These are phyloP conservation scores for Listronotus oregonensis DNA, from an alignment of 1,140 invertebrate species.

Conservation along the genomic window DNA sequence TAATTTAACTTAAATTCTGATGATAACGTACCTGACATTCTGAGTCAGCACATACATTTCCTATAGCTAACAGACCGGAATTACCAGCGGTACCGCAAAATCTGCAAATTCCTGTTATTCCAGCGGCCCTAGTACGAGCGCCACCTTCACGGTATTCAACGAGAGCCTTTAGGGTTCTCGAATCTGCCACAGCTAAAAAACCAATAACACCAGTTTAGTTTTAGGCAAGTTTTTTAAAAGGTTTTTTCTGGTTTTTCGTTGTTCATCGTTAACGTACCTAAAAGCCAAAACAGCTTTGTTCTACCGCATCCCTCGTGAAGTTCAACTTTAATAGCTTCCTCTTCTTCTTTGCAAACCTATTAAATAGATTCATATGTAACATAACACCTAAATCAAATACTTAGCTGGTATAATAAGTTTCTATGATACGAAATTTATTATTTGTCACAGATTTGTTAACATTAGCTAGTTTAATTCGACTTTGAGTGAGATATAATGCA, in stretches of 20 bases:
- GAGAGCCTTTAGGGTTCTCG: conserved; percentile 89
- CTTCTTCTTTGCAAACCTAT: conserved; percentile 90
- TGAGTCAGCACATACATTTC: conserved; percentile 90
- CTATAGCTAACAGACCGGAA: conserved; percentile 84
- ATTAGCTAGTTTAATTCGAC: too few species aligned
- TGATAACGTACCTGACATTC: conserved; percentile 80
- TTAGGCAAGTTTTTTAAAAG: too few species aligned
- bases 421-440: too few species aligned
- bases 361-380: conserved; percentile 4
- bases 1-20: too few species aligned
- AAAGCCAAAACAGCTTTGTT: conserved; percentile 93
- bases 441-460: too few species aligned
- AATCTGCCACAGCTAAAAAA: conserved; percentile 78
- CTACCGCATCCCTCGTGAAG: conserved; percentile 94
- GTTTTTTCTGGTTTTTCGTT: too few species aligned
- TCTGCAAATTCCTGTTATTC: conserved; percentile 78
- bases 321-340: conserved; percentile 91
- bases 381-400: conserved; percentile 1
- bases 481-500: too few species aligned
- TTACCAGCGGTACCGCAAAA: conserved; percentile 89
- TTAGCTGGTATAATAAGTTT: too few species aligned
- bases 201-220: not conserved
- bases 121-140: conserved; percentile 54
- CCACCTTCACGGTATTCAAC: conserved; percentile 89
- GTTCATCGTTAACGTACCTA: too few species aligned